Evolutionary conservation across 2,113 vertebrate genomes (phyloP), one percentile per base, ranked within the genome.

Genomic region (Psammodynastes pulverulentus): DNA sequence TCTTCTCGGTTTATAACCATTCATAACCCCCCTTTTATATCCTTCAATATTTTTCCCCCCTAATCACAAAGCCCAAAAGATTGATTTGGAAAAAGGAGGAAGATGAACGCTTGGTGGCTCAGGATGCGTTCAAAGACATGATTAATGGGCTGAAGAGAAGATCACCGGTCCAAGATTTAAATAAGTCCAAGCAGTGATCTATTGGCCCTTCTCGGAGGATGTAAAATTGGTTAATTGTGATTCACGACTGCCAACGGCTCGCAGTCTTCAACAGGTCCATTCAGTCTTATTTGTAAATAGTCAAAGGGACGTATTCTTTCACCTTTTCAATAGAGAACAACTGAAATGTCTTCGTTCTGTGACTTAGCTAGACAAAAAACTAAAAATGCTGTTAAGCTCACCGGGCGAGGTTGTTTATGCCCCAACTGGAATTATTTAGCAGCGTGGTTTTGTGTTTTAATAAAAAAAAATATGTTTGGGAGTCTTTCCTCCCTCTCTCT

Each of bases 381-480:
- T n/a, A n/a, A 62, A 67, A 49, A 88, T 12, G 86, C 89, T 7
- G 9, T 17, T 85, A 86, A 92, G 1, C 62, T 43, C 12, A 34
- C 39, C 39, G 29, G 39, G 87, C 10, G 0, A 54, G 58, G 56
- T 91, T 56, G 87, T 87, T 92, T 92, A 89, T 39, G 46, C 43
- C 88, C 43, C 67, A 9, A 19, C 23, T 90, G 52, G 45, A 89
- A 92, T 56, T 72, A 90, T 91, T 90, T 91, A 92, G 17, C 51
- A 85, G 58, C n/a, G 0, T 15, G 0, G 29, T 89, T 46, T 51
- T 79, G n/a, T 62, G 85, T 92, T 56, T n/a, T 52, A 51, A 88
- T 89, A 89, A 54, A 48, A 88, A 62, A 46, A 79, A 48, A 46
- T 52, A 52, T 34, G 39, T 56, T 93, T 92, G 87, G 2, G 79